Percentiles rank a stretch among this genome's conserved stretches.
These are phyloP conservation scores for Podocnemis expansa DNA, from an alignment of 2,113 vertebrate species.

Conservation along the genomic window DNA sequence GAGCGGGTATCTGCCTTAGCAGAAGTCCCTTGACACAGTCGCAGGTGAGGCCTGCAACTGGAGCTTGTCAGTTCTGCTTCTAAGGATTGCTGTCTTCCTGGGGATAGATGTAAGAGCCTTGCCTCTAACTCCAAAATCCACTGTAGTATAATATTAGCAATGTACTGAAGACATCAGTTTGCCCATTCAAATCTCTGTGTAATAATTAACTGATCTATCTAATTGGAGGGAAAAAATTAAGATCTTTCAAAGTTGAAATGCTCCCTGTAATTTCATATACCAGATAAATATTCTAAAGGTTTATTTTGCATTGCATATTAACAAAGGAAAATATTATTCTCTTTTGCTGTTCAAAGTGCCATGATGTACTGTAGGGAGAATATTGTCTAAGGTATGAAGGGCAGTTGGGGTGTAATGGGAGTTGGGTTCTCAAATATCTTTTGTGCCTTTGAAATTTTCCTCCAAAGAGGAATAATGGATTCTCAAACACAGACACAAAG, in stretches of 20 bases:
- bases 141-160: not conserved
- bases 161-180: not conserved
- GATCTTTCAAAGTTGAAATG: not conserved
- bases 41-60: not conserved
- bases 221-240: not conserved
- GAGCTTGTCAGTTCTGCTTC: not conserved
- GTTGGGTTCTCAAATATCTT: not conserved
- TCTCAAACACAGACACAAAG: not conserved
- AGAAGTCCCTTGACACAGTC: constrained; percentile 17
- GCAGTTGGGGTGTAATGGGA: not conserved
- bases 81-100: not conserved
- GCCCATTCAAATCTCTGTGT: constrained; percentile 30
- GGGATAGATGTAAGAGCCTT: not conserved
- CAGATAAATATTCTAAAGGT: not conserved
- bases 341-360: not conserved
- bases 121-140: not conserved
- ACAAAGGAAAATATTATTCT: not conserved
- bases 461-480: not conserved
- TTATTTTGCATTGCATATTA: not conserved
- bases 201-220: not conserved
- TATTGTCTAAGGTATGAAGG: not conserved
- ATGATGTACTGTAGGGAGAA: not conserved
- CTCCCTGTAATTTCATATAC: not conserved
- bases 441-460: not conserved
- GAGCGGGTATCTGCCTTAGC: not conserved